phyloP scores from a whole-genome alignment of 2,113 vertebrate genomes.

The Apteryx owenii region DNA sequence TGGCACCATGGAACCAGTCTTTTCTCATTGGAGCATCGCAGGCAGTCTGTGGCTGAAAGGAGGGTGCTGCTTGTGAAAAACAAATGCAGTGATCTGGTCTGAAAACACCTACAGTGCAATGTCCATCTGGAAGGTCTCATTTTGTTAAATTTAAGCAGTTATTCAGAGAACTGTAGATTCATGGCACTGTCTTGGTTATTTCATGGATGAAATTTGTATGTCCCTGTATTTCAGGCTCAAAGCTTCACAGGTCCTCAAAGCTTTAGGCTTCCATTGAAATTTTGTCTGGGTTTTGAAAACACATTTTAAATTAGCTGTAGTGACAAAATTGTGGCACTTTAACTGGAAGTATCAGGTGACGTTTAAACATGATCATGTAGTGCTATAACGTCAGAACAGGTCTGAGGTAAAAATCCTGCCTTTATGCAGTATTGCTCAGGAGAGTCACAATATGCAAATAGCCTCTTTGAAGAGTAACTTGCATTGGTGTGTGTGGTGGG shows the following conservation, averaged over 20 bases:
- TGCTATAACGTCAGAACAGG: conserved; percentile 49
- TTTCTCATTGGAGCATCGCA: neutral
- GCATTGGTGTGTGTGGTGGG: neutral
- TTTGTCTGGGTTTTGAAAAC: conserved; percentile 53
- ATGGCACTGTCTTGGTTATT: neutral
- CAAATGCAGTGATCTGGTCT: neutral
- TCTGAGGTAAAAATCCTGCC: conserved; percentile 46
- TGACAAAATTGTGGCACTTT: conserved; percentile 59
- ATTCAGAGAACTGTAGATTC: neutral
- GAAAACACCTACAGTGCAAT: neutral
- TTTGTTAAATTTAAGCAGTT: neutral
- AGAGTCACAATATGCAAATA: conserved; percentile 46
- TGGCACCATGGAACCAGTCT: neutral
- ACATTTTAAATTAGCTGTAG: conserved; percentile 70
- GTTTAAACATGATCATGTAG: conserved; percentile 61
- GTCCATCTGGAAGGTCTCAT: neutral
- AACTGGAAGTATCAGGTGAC: conserved; percentile 71
- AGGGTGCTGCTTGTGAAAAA: neutral
- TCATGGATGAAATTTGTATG: conserved; percentile 17
- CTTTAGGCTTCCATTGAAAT: conserved; percentile 41
- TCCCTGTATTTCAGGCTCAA: neutral
- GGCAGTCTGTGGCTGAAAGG: conserved; percentile 16
- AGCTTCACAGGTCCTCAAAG: conserved; percentile 23
- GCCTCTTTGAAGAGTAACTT: conserved; percentile 3
- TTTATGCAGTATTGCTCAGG: neutral